phyloP scores from a whole-genome alignment of 2,113 vertebrate genomes.

The Microcebus lehilahytsara region DNA sequence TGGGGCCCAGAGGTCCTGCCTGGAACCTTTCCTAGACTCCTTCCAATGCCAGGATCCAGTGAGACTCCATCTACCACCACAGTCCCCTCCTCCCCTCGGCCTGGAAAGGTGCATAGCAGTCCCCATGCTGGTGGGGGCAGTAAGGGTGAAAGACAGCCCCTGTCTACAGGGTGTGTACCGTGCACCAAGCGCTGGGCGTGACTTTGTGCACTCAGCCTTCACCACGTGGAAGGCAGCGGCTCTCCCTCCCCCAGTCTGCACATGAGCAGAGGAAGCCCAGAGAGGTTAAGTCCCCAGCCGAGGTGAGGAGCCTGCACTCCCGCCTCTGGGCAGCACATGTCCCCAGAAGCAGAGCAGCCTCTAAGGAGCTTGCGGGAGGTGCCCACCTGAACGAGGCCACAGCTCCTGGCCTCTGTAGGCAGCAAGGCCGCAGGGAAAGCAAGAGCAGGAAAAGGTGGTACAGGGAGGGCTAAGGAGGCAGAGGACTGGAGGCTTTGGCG shows the following conservation, averaged over 20 bases:
- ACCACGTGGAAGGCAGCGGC: too few relatives aligned
- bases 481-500: not conserved
- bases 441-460: not conserved
- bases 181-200: fast-evolving
- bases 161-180: too few relatives aligned
- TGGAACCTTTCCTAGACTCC: not conserved
- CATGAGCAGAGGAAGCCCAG: not conserved
- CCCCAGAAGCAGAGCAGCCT: not conserved
- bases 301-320: not conserved
- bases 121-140: too few relatives aligned
- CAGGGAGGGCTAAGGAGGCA: not conserved
- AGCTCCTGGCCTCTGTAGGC: not conserved
- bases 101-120: not conserved
- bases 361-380: not conserved
- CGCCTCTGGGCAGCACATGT: fast-evolving
- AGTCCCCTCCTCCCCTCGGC: not conserved
- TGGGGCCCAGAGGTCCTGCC: not conserved
- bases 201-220: not conserved
- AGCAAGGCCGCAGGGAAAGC: not conserved
- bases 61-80: not conserved
- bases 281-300: not conserved
- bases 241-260: not conserved
- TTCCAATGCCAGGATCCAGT: not conserved
- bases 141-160: too few relatives aligned
- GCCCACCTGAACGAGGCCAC: not conserved